These are phyloP conservation scores for Hemibates koningsi DNA, from an alignment of 2,113 vertebrate genomes.

Conservation along the genomic window DNA sequence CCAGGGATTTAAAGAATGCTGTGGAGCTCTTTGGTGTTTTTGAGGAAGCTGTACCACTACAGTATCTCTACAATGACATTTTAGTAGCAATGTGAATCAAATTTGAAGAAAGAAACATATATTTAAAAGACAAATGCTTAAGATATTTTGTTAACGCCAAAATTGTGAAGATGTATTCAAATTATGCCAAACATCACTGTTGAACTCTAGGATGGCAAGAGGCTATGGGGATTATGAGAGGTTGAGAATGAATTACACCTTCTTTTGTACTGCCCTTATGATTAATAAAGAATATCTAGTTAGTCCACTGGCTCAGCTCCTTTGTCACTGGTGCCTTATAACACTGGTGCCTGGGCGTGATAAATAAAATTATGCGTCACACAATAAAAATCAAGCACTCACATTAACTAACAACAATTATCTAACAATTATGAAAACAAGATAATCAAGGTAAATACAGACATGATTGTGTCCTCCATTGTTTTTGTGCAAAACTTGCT, in stretches of 20 bases:
- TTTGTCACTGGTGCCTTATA: not conserved
- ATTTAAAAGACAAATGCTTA: not conserved
- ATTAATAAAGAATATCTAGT: not conserved
- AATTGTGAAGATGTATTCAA: not conserved
- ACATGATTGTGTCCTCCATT: not conserved
- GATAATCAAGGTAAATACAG: not conserved
- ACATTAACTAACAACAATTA: not conserved
- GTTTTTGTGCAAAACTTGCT: not conserved
- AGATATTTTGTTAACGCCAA: not conserved
- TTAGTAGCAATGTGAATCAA: not conserved
- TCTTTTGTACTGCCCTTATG: not conserved
- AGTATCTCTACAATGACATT: not conserved
- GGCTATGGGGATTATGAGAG: not conserved
- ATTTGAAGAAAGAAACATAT: not conserved
- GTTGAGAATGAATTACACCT: not conserved
- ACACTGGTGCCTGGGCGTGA: not conserved
- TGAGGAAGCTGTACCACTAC: not conserved
- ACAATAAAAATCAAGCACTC: not conserved
- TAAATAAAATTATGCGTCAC: not conserved
- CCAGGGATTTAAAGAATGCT: not conserved
- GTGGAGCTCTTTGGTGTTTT: not conserved
- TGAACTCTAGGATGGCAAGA: not conserved
- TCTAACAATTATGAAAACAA: not conserved
- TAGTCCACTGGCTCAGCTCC: not conserved
- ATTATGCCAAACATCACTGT: not conserved